Evolutionary conservation across 2,113 vertebrate species (phyloP).

Genomic region (Penelope pileata): DNA sequence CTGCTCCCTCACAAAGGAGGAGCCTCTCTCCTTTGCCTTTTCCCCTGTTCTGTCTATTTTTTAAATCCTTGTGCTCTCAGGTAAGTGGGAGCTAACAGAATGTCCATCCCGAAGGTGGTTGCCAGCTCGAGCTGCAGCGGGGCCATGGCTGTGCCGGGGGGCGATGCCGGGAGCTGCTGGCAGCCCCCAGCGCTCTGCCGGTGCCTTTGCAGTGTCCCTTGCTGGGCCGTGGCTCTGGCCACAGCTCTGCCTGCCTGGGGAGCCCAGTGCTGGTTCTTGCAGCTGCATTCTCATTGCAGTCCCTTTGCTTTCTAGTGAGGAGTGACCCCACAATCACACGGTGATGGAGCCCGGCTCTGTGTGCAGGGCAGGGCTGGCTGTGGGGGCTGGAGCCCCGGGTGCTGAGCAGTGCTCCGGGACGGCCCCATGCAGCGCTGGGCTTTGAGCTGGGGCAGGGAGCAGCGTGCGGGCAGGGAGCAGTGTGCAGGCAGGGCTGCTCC

Average conservation of each 20-base stretch:
- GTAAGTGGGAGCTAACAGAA: background rate
- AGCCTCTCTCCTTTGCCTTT: rapidly evolving
- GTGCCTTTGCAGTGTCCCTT: background rate
- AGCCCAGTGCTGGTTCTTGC: rapidly evolving
- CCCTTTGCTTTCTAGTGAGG: background rate
- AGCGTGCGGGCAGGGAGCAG: background rate
- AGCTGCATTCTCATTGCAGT: background rate
- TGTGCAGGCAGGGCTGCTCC: background rate
- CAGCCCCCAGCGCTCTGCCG: background rate
- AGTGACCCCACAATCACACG: too few species aligned
- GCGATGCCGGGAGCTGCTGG: rapidly evolving
- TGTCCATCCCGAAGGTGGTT: background rate
- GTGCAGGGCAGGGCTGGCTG: too few species aligned
- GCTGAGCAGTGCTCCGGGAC: too few species aligned
- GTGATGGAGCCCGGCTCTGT: too few species aligned
- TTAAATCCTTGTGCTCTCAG: background rate
- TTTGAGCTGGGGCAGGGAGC: background rate
- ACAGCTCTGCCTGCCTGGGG: background rate
- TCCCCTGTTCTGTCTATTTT: background rate
- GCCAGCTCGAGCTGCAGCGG: background rate
- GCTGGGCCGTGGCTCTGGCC: background rate
- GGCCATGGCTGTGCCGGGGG: background rate
- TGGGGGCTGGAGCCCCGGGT: too few species aligned
- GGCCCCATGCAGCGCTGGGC: too few species aligned
- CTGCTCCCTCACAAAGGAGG: background rate